Base-by-base conservation (phyloP, 2,888 invertebrate species). In the Plusia festucae region DNA sequence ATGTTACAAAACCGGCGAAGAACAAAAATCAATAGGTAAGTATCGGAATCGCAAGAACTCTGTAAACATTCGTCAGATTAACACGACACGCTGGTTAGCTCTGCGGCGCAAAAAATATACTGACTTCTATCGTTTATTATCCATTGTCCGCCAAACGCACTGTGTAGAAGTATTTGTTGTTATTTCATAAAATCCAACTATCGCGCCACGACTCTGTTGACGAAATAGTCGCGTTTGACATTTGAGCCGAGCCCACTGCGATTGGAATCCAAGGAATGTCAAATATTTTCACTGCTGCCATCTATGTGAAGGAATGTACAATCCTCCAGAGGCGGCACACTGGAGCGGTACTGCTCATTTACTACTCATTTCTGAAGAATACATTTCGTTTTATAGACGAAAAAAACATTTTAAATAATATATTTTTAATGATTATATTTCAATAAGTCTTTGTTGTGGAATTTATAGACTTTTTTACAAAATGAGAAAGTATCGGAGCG, bases 161-260 rank as follows among this genome's bases (percentile, higher is more conserved):
- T 87, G 84, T 88, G 84, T 87, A 85, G 79, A 78, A 82, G 70
- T 92, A 92, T 93, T 94, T 93, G 91, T 94, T 94, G 87, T 92
- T 93, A 93, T 91, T 94, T 93, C 86, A 91, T 91, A 91, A 93
- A 93, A 93, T 90, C 91, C 95, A 94, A 93, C 94, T 94, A 92
- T 88, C 94, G 92, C 94, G 93, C 93, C 92, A 92, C 93, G 92
- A 89, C 90, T 93, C 94, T 95, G 94, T 95, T 95, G 95, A 95
- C 93, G 95, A 95, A 95, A 95, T 95, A 95, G 93, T 94, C 91
- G 92, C 95, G 96, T 96, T 96, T 96, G 96, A 96, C 96, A 96
- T 96, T 96, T 96, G 96, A 96, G 96, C 96, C 96, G 96, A 96
- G 96, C 96, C 96, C 96, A 96, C 95, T 93, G 95, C 95, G 93